Evolutionary conservation across 2,113 vertebrate species (phyloP), one percentile per base, ranked within the genome.

Genomic region (Columbina picui): DNA sequence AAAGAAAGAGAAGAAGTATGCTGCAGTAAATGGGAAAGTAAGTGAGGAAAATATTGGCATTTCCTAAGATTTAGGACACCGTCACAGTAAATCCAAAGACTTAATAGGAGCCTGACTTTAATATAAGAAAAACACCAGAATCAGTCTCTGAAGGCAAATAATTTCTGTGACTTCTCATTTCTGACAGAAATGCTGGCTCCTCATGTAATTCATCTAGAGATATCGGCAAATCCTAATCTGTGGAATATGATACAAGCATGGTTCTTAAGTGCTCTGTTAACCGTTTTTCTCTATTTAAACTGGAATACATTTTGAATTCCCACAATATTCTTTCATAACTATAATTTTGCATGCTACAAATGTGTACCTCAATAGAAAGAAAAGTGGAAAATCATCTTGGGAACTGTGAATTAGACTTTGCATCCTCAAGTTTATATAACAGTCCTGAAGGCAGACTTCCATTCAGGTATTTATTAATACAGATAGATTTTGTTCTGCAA

Each of bases 41-140:
- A 91, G 34, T 36, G 75, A 68, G 52, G 85, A 75, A 94, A 91
- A 95, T 85, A 95, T 88, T 90, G 94, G 76, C 67, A 77, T 94
- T 97, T 96, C 39, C 73, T 78, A 86, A 81, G 94, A 96, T 94
- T 87, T 87, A 93, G 30, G 67, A 26, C 64, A 78, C 49, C 39
- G 71, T 57, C 94, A 80, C 82, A 89, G 91, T 87, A 76, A 97
- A 97, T 96, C 87, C 90, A 60, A 89, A 89, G 30, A 74, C 94
- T 96, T 96, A 96, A 91, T 81, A 93, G 87, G 61, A 75, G 61
- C n/a, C 38, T 78, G 74, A 26, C 39, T 95, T 97, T 87, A 88
- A 90, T 57, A 91, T 89, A 92, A 90, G 88, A 90, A 96, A 92
- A 94, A 53, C 83, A 93, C 41, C n/a, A 78, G 85, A 87, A 90